These are phyloP conservation scores for Aleiodes leptofemur DNA, from an alignment of 2,888 invertebrate species.

Conservation along the genomic window DNA sequence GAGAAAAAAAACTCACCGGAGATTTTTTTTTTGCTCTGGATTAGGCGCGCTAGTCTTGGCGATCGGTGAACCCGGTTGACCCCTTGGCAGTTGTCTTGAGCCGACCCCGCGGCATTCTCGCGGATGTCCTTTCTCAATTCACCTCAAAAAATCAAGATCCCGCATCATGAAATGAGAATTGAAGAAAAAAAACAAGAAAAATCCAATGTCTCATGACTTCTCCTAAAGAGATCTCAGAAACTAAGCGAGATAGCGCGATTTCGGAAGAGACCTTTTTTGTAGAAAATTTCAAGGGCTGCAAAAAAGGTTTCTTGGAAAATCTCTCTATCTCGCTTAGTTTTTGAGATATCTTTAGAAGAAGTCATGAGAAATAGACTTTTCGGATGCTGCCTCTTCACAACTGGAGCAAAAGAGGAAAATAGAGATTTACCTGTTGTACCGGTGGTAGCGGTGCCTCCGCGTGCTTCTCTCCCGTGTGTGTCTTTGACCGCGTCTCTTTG, in stretches of 20 bases:
- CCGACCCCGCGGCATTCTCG: conserved; percentile 56
- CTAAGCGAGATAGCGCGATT: too few species aligned
- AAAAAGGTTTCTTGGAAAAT: neutral
- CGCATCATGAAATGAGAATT: neutral
- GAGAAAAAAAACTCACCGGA: conserved; percentile 36
- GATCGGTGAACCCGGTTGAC: neutral
- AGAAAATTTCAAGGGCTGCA: neutral
- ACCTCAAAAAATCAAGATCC: neutral
- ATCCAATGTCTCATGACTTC: too few species aligned
- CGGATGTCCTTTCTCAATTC: neutral
- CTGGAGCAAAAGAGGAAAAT: too few species aligned
- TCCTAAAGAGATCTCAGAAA: too few species aligned
- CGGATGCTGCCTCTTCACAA: too few species aligned
- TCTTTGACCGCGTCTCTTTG: conserved; percentile 21
- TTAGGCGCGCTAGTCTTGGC: conserved; percentile 36
- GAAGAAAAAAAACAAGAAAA: too few species aligned
- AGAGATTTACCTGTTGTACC: conserved; percentile 1
- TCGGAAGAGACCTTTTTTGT: conserved; percentile 63
- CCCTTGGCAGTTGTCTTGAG: conserved; percentile 61
- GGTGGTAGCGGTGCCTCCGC: neutral
- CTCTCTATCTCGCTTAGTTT: too few species aligned
- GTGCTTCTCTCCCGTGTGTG: neutral
- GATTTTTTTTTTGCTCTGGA: neutral
- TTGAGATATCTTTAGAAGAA: too few species aligned
- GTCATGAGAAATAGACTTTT: too few species aligned